phyloP scores from a whole-genome alignment of 2,888 invertebrate genomes.

The Erebia epiphron region DNA sequence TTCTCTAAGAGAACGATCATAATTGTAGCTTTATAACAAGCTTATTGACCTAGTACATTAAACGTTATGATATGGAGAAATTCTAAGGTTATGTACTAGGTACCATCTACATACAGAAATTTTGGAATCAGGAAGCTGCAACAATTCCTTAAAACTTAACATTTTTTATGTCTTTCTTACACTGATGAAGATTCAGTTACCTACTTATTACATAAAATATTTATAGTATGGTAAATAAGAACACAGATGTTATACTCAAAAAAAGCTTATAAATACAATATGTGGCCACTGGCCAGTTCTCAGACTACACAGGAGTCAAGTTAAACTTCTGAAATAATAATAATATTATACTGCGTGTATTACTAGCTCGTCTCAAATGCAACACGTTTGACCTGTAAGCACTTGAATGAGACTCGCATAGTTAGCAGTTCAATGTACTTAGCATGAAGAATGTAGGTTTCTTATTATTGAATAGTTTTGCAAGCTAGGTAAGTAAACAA shows the following conservation, averaged over 20 bases:
- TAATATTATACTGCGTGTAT: not conserved
- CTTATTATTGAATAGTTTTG: conserved; percentile 12
- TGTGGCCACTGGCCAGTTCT: not conserved
- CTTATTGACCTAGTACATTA: conserved; percentile 3
- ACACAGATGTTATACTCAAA: too few species aligned
- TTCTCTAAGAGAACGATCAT: conserved; percentile 23
- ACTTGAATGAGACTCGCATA: conserved; percentile 12
- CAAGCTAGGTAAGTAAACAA: not conserved
- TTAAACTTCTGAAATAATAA: conserved; percentile 10
- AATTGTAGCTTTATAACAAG: conserved; percentile 20
- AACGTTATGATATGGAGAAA: conserved; percentile 2
- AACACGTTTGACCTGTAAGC: conserved; percentile 17
- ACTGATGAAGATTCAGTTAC: too few species aligned
- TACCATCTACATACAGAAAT: too few species aligned
- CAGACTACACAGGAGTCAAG: not conserved
- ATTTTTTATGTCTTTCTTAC: too few species aligned
- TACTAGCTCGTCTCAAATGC: conserved; percentile 10
- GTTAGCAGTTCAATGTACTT: conserved; percentile 27
- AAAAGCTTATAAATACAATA: too few species aligned
- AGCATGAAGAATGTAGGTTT: conserved; percentile 15
- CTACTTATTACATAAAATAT: too few species aligned
- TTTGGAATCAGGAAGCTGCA: too few species aligned
- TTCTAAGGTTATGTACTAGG: not conserved
- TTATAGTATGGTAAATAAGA: too few species aligned
- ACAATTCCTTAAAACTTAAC: too few species aligned